Evolutionary conservation across 2,113 vertebrate genomes (phyloP), one percentile per base, ranked within the genome.

Genomic region (Shinisaurus crocodilurus): DNA sequence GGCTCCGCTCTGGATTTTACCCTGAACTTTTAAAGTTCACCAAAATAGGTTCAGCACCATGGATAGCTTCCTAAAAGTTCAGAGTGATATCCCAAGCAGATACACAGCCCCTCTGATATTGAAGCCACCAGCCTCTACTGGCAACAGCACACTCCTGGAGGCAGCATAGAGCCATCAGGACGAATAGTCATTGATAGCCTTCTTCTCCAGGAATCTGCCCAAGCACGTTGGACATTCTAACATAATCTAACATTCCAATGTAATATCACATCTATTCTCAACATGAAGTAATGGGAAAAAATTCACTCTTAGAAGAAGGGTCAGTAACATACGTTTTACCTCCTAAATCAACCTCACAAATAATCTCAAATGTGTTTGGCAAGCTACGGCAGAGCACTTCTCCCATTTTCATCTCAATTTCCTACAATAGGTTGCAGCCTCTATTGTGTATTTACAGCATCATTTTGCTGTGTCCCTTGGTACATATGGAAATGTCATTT

Each of bases 401-500:
- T 18, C 32, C 7, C 63, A 67, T 90, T 70, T 82, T 29, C 34
- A 75, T 85, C 16, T 5, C 5, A 20, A 13, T 76, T 89, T 93
- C 79, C 69, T 88, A 70, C 85, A 89, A 6, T 3, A 40, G 67
- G 65, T 20, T 27, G 54, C 74, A 69, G 90, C 2, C 74, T 79
- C 45, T 1, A 1, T n/a, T 88, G 16, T 45, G 25, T 2, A 94
- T 15, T 88, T 86, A 79, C 54, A 32, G 84, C 65, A 82, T 54
- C 72, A 76, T 89, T 90, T 43, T 5, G 0, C 4, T 92, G 6
- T 92, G 90, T 93, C 91, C 48, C 43, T 88, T 54, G 2, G 3
- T 83, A 95, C 91, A 74, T 6, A 85, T 40, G 0, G 12, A 93
- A 91, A 91, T 81, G 54, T 70, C 5, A 79, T 70, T 80, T 90